phyloP scores from a whole-genome alignment of 2,113 vertebrate genomes.

The Triplophysa rosa region DNA sequence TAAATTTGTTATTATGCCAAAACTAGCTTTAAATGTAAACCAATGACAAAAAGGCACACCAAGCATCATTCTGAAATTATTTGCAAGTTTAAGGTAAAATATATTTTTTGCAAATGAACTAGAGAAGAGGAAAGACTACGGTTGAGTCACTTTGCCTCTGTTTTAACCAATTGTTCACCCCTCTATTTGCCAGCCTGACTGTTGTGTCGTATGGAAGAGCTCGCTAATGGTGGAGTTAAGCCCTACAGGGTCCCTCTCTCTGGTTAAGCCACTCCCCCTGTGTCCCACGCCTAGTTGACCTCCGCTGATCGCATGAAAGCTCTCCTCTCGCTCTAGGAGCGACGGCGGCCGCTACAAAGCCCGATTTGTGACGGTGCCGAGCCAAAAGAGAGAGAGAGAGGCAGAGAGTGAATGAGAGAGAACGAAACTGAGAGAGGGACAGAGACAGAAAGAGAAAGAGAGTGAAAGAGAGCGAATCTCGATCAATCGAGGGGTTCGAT shows the following conservation, averaged over 20 bases:
- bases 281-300: constrained; percentile 89
- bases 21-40: constrained; percentile 17
- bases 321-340: constrained; percentile 67
- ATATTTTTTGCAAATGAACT: not conserved
- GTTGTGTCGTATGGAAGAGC: constrained; percentile 88
- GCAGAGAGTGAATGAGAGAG: constrained; percentile 63
- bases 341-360: constrained; percentile 67
- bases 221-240: constrained; percentile 98
- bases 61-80: constrained; percentile 5
- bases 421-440: constrained; percentile 65
- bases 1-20: not conserved
- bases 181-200: constrained; percentile 99
- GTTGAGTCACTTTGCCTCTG: constrained; percentile 64
- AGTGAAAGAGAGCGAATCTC: constrained; percentile 64
- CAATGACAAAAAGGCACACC: not conserved
- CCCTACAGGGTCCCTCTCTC: constrained; percentile 99
- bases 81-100: constrained; percentile 16
- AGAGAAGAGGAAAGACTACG: constrained; percentile 31
- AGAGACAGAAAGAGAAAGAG: constrained; percentile 71
- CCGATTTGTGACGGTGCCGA: constrained; percentile 44
- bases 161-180: constrained; percentile 99
- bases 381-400: constrained; percentile 67
- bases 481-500: constrained; percentile 76
- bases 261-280: constrained; percentile 97
- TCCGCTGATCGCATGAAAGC: constrained; percentile 92